Base-by-base conservation (phyloP, 2,113 vertebrate species). In the Labeo rohita region DNA sequence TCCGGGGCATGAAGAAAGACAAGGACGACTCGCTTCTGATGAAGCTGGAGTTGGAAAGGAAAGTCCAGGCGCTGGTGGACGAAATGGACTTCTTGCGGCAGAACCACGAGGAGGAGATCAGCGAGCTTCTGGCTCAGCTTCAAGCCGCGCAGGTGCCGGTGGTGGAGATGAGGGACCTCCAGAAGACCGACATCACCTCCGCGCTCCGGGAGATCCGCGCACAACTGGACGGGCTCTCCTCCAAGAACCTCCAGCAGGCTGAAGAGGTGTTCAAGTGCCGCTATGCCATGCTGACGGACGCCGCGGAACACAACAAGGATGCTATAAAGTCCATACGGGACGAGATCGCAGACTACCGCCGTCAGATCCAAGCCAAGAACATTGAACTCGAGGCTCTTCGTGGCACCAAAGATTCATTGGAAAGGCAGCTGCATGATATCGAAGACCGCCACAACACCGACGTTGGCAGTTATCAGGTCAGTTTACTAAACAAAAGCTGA, bases 211-310 rank as follows among this genome's bases (percentile, higher is more conserved):
- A 98, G 91, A 97, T 98, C 86, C 95, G 97, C 28, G 91, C 92
- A 16, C 97, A 97, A 88, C 97, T 97, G 80, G 96, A 97, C 91
- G 93, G 91, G 47, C 94, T 98, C 89, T 96, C 97, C 61, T 95
- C 96, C 85, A 96, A 96, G 82, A 98, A 98, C 92, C 92, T 97
- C 88, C 96, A 97, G 89, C 96, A 97, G 1, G 96, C 97, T 11
- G 97, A 97, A 87, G 97, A 97, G 84, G 97, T 97, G 96, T 97
- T 97, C 95, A 96, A 96, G 90, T 90, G 94, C 86, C 96, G 96
- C 91, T 96, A 96, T 49, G 95, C 94, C 86, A 95, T 94, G 90
- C 94, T 98, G 72, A 96, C 93, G 16, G 96, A 97, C 88, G 96
- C 97, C 90, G 97, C 97, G 12, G 94, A 94, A 79, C 94, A 95